Percentiles rank a stretch among this genome's conserved stretches.
Evolutionary conservation across 2,797 vertebrate species (phyloP).

Genomic region (Menidia menidia): DNA sequence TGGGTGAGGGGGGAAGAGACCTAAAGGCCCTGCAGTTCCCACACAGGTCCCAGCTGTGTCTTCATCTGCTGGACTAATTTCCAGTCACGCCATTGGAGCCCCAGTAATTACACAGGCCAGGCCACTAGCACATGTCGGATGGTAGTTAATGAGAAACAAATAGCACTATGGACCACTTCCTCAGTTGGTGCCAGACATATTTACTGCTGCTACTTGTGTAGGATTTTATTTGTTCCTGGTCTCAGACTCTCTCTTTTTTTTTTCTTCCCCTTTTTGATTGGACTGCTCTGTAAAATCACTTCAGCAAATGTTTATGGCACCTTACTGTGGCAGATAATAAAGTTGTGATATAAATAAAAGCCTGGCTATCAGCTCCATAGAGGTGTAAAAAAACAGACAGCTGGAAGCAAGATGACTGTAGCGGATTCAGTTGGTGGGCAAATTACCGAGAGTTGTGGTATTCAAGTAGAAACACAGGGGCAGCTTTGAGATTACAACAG

Average conservation of each 20-base stretch:
- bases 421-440: conserved; percentile 18
- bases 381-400: conserved; percentile 36
- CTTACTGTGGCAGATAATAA: conserved; percentile 34
- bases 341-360: conserved; percentile 52
- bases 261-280: conserved; percentile 4
- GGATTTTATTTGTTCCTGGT: conserved; percentile 40
- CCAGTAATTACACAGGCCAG: conserved; percentile 75
- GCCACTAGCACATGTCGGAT: conserved; percentile 63
- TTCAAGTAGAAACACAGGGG: conserved; percentile 49
- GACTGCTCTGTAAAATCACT: conserved; percentile 14
- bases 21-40: conserved; percentile 57
- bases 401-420: conserved; percentile 37
- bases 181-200: conserved; percentile 50
- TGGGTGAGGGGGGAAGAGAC: conserved; percentile 52
- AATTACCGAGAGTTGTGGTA: conserved; percentile 46
- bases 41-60: conserved; percentile 79
- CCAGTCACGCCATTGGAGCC: conserved; percentile 61
- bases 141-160: conserved; percentile 76
- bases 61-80: conserved; percentile 77
- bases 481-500: conserved; percentile 61
- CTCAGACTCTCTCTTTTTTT: neutral
- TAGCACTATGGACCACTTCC: conserved; percentile 56
- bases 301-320: conserved; percentile 42
- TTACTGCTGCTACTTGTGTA: conserved; percentile 33
- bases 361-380: conserved; percentile 32